Conservation (phyloP, 2,113 vertebrate genomes). For the Lycaon pictus region DNA sequence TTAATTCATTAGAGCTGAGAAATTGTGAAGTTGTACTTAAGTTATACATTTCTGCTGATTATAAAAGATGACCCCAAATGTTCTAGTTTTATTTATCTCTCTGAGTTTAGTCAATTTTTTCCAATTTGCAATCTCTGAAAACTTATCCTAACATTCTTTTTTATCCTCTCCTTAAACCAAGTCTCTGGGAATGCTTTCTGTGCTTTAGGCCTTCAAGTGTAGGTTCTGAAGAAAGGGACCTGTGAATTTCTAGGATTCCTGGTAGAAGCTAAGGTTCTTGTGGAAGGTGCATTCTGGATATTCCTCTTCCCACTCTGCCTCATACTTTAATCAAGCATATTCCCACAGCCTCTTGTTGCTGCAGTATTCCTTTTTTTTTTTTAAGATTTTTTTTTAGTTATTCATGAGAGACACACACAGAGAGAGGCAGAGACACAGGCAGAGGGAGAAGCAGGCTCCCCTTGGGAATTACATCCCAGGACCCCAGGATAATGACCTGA, state of each 20-base stretch:
- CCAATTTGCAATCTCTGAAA: not conserved
- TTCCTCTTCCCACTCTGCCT: not conserved
- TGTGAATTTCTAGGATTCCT: not conserved
- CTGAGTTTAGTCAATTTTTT: not conserved
- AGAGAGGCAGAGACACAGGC: too few species aligned
- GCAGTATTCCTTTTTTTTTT: not conserved
- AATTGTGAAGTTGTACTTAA: not conserved
- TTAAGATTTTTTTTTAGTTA: too few species aligned
- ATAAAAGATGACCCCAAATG: not conserved
- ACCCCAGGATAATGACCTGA: too few species aligned
- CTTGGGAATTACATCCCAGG: too few species aligned
- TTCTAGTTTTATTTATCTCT: not conserved
- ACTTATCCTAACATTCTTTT: not conserved
- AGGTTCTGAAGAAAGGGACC: not conserved
- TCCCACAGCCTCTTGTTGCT: not conserved
- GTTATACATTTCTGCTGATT: not conserved
- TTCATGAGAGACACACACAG: too few species aligned
- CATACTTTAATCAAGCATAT: not conserved
- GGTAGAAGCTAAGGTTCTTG: too few species aligned
- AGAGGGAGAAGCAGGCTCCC: too few species aligned
- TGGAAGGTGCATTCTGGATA: not conserved
- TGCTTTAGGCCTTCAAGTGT: not conserved
- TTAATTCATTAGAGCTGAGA: not conserved
- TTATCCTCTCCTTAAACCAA: not conserved
- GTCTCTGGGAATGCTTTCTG: not conserved